A percentile compares a stretch with the other conserved stretches of the same genome.
phyloP scores from a whole-genome alignment of 2,888 invertebrate genomes.

The Petrophora chlorosata region DNA sequence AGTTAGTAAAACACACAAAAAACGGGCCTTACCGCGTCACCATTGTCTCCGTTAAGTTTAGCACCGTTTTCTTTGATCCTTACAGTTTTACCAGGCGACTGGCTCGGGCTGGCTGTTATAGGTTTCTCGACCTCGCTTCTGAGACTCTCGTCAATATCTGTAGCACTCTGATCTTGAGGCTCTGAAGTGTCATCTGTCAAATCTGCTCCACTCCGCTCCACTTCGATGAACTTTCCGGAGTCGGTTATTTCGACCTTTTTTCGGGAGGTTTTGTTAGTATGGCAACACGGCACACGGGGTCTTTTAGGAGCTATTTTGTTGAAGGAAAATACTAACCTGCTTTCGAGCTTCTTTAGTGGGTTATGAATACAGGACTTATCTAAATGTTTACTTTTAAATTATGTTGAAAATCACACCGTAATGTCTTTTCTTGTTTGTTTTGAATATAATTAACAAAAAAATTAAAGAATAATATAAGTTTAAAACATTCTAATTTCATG shows the following conservation, averaged over 20 bases:
- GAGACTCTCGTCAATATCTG: constrained; percentile 35
- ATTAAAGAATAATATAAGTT: no score
- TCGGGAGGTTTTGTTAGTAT: constrained; percentile 68
- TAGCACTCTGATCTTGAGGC: constrained; percentile 35
- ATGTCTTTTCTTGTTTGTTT: no score
- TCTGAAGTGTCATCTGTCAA: constrained; percentile 27
- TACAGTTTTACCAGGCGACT: constrained; percentile 73
- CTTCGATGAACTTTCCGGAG: constrained; percentile 81
- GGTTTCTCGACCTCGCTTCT: constrained; percentile 44
- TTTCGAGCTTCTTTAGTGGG: no score
- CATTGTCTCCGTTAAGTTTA: constrained; percentile 58
- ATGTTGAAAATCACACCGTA: no score
- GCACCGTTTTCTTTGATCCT: constrained; percentile 76
- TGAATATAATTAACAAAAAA: no score
- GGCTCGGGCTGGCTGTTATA: constrained; percentile 57
- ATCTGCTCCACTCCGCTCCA: constrained; percentile 62
- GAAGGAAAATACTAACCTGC: not conserved
- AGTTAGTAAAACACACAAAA: constrained; percentile 32
- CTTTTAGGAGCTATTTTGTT: constrained; percentile 36
- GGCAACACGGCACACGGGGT: constrained; percentile 59
- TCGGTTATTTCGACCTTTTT: constrained; percentile 81
- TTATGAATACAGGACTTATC: no score
- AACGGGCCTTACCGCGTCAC: constrained; percentile 55
- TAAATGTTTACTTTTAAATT: no score
- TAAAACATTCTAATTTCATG: no score